Evolutionary conservation across 2,113 vertebrate genomes (phyloP).

Genomic region (Pipra filicauda): DNA sequence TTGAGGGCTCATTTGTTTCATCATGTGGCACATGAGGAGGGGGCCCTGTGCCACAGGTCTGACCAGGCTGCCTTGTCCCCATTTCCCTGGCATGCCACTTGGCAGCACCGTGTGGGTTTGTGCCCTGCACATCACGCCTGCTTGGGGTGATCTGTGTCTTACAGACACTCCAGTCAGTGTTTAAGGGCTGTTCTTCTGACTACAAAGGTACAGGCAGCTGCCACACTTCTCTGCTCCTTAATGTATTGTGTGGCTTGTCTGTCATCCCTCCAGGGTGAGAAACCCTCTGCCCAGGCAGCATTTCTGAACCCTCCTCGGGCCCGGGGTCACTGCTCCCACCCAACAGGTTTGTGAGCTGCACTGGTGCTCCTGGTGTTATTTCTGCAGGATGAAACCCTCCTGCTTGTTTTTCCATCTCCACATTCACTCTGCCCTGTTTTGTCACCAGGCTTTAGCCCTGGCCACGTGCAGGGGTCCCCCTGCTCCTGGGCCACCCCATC

Average conservation of each 20-base stretch:
- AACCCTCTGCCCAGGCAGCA: background rate
- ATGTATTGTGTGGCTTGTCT: background rate
- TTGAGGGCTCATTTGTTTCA: background rate
- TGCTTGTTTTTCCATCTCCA: accelerated
- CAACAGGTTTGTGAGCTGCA: accelerated
- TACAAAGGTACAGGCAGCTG: background rate
- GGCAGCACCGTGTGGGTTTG: accelerated
- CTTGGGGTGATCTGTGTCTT: background rate
- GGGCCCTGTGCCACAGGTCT: accelerated
- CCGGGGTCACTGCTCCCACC: background rate
- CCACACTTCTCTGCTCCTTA: background rate
- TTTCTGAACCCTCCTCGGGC: background rate
- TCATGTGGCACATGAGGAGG: background rate
- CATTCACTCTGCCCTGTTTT: background rate
- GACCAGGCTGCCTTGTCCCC: background rate
- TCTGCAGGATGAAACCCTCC: background rate
- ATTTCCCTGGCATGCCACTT: accelerated
- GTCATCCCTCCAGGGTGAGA: background rate
- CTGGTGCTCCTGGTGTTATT: background rate
- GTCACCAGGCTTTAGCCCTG: background rate
- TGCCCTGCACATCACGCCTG: accelerated
- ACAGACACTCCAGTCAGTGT: background rate
- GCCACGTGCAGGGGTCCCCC: too few species aligned
- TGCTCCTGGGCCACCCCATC: background rate
- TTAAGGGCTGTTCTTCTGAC: background rate